Conservation (phyloP, 2,888 invertebrate genomes). For the Cataglyphis rosenhaueri region DNA sequence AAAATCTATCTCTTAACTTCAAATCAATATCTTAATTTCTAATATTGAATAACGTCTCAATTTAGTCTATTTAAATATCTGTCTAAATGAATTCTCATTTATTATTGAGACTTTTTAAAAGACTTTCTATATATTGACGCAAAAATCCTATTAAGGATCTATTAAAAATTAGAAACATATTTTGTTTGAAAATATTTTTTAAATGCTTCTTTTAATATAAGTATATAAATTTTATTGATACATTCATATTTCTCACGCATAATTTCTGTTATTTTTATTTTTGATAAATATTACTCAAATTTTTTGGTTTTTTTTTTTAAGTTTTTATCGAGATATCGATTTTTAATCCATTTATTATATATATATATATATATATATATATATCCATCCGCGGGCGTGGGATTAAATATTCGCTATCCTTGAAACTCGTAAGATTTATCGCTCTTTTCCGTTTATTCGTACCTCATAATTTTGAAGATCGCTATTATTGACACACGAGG, state of each 20-base stretch:
- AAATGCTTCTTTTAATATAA: not conserved
- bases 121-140: not conserved
- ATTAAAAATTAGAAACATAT: conserved; percentile 1
- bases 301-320: too few relatives aligned
- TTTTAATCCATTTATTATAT: not conserved
- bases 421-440: not conserved
- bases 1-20: too few relatives aligned
- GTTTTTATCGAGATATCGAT: not conserved
- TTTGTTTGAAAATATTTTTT: not conserved
- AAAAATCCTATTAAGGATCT: not conserved
- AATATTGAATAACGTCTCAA: conserved; percentile 11
- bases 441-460: conserved; percentile 6
- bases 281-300: not conserved
- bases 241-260: not conserved
- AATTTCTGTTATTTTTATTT: not conserved
- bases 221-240: not conserved
- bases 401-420: conserved; percentile 4
- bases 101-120: not conserved
- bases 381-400: not conserved
- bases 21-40: not conserved
- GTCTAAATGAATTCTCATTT: conserved; percentile 6
- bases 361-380: not conserved
- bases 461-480: conserved; percentile 31
- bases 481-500: conserved; percentile 25
- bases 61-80: conserved; percentile 32